Base-by-base conservation (phyloP, 2,113 vertebrate genomes). In the Poicephalus meyeri region DNA sequence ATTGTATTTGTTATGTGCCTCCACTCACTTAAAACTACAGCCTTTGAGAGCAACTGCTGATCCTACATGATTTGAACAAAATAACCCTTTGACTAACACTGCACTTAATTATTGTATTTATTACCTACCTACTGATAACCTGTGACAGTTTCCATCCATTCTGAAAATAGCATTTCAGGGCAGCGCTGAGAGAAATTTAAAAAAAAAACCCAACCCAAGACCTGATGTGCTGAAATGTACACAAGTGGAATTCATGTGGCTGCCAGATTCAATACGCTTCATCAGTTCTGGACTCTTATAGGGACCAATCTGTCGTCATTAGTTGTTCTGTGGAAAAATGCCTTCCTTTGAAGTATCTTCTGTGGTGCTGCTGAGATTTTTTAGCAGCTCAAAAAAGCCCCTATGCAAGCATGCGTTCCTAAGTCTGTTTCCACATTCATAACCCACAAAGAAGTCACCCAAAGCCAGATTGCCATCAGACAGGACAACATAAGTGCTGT, bases 321-420 rank as follows among this genome's bases (percentile, higher is more conserved):
- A 95, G 95, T 95, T 95, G 91, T 88, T 95, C 85, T 92, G 76
- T 92, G 95, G 93, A 94, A 97, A 97, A 96, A 97, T 77, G 7
- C 55, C 86, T 97, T 96, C 13, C 6, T 87, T 95, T 97, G 88
- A 97, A 97, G 83, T 92, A 79, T 91, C 91, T 96, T 93, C 79
- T 96, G 46, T 88, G 88, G 49, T 92, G 96, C 90, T 97, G 74
- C 49, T 93, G 50, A 91, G 21, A 58, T 82, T 96, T 96, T 95
- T 97, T 71, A 91, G 61, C 52, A 71, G 63, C 42, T 71, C 39
- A 52, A 72, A 72, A 93, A 76, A 60, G 33, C 6, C 1, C 21
- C 79, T 50, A 15, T 0, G 1, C 64, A 76, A 1, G 0, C 73
- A 58, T 56, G 46, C 2, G 0, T 84, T 79, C 52, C 79, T 76